Evolutionary conservation across 1,140 invertebrate species (phyloP), one percentile per base, ranked within the genome.

Genomic region (Cyphomyrmex costatus): DNA sequence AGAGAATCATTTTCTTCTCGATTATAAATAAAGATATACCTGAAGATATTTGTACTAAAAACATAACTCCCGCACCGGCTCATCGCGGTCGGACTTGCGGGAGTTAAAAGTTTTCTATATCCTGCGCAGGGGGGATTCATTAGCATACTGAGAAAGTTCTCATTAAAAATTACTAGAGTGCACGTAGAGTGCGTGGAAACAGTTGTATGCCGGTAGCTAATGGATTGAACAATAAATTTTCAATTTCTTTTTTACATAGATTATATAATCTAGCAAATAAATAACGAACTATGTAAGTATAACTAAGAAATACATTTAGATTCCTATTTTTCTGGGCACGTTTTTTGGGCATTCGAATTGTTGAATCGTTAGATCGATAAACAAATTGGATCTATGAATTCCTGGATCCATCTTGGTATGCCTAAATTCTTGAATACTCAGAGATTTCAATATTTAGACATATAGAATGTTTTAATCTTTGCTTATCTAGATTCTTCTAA

Each of bases 41-140:
- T 77, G 65, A 74, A 51, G 53, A 61, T 24, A 90, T 91, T 91
- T 91, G 90, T 91, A 91, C 90, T 91, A 90, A 89, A 85, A 90
- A 80, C 60, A 51, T 33, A 85, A 85, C 76, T 66, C 27, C 51
- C 19, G 46, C 24, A 30, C 16, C 73, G 16, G 46, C 46, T 70
- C 53, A 30, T 10, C 60, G 70, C 4, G 56, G 36, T 36, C 19
- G 42, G 21, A 80, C n/a, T 68, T 51, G 21, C 51, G 71, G 24
- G 51, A 88, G 60, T 86, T 66, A 42, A 49, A 27, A 86, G 19
- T 90, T 86, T 61, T 74, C 21, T 90, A 83, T 24, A 85, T 33
- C 16, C 33, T 78, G 79, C 21, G n/a, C 61, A 30, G 42, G n/a
- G n/a, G n/a, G n/a, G 21, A 74, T 83, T 78, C 19, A 89, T 82